Base-by-base conservation (phyloP, 2,113 vertebrate species). In the Lynx canadensis region DNA sequence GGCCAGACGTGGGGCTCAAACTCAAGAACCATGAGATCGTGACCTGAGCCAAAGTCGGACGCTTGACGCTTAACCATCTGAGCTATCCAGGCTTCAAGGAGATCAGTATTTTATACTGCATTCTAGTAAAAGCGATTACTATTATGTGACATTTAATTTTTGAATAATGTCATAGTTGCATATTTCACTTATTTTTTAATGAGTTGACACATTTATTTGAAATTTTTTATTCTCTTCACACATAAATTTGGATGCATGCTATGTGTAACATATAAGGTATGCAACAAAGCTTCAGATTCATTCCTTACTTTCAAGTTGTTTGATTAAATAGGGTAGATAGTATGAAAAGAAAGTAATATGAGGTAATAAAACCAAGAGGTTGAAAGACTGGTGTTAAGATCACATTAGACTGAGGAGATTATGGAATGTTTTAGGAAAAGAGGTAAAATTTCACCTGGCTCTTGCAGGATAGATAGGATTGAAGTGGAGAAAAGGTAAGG, bases 51-150 rank as follows among this genome's bases (percentile, higher is more conserved):
- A 3, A 60, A 60, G 57, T 60, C 21, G 7, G 57, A 60, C 21
- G 7, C 57, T 60, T 60, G 57, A 60, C 21, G 3, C 57, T 60
- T 60, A 19, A 60, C 57, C 21, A 21, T 23, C 21, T 23, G 8
- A 60, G 57, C 8, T 21, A 60, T 21, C 57, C 57, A 60, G 57
- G 21, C 57, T 21, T 21, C 57, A 23, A 23, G 7, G 21, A 60
- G 57, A 60, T 60, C 57, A 60, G 21, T 21, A 60, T 78, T 65
- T 95, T 94, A 0, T 97, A 89, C 52, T 96, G 73, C 74, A 95
- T 91, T 97, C 84, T 89, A 91, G 66, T 96, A 78, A 92, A 98
- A 96, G 81, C 97, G 92, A 96, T 98, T 97, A 89, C 76, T 90
- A 23, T 48, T 74, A 97, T 38, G 74, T 76, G 82, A 23, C 50